Percentiles rank a stretch among this genome's conserved stretches.
These are phyloP conservation scores for Protula sp. DNA, from an alignment of 2,888 invertebrate species.

Conservation along the genomic window DNA sequence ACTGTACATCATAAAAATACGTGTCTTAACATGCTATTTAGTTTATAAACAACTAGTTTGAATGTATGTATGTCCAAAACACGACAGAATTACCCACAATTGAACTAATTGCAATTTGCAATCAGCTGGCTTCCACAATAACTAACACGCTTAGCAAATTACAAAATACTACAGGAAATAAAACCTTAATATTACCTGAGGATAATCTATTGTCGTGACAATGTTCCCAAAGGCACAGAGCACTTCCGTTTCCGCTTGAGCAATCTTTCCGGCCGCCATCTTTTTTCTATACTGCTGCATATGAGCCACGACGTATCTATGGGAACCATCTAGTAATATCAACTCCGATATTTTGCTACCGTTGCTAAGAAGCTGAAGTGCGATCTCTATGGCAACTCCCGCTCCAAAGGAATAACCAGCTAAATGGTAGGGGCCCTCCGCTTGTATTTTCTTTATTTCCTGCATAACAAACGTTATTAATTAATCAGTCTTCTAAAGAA, in stretches of 20 bases:
- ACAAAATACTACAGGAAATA: too few species aligned
- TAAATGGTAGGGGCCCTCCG: slow-evolving; percentile 77
- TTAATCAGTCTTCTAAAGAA: neutral
- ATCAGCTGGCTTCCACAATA: too few species aligned
- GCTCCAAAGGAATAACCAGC: slow-evolving; percentile 96
- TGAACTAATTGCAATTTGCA: too few species aligned
- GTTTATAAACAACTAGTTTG: too few species aligned
- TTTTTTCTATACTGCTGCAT: slow-evolving; percentile 39
- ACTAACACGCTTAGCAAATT: too few species aligned
- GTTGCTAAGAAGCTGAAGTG: slow-evolving; percentile 62
- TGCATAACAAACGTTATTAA: too few species aligned
- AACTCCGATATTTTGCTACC: slow-evolving; percentile 56
- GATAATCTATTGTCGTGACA: slow-evolving; percentile 30
- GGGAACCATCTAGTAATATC: slow-evolving; percentile 78
- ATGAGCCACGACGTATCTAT: slow-evolving; percentile 56
- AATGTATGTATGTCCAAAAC: too few species aligned
- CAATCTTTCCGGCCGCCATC: slow-evolving; percentile 25
- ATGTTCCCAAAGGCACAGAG: slow-evolving; percentile 41
- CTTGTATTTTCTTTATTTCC: slow-evolving; percentile 71
- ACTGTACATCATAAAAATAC: neutral
- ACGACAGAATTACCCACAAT: too few species aligned
- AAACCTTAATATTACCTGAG: too few species aligned
- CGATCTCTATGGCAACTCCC: slow-evolving; percentile 91
- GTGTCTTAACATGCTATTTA: neutral
- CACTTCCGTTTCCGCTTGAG: slow-evolving; percentile 36